phyloP scores from a whole-genome alignment of 2,888 invertebrate genomes.

The Melanargia galathea region DNA sequence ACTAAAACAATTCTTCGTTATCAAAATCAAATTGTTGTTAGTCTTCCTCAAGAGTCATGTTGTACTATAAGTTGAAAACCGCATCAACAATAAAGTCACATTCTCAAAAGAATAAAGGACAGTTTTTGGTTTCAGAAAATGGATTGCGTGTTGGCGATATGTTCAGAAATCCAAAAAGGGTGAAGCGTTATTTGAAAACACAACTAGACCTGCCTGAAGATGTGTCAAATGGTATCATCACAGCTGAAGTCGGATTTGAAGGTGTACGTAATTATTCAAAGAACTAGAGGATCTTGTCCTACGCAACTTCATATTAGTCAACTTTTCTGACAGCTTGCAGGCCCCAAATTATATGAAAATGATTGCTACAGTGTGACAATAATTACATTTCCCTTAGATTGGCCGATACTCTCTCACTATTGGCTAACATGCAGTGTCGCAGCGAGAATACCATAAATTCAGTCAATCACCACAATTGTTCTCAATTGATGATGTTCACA shows the following conservation, averaged over 20 bases:
- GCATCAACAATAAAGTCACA: not conserved
- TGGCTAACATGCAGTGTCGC: no score
- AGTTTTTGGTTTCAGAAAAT: conserved; percentile 62
- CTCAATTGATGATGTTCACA: no score
- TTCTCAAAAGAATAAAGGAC: conserved; percentile 1
- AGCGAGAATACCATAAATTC: no score
- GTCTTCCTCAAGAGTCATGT: not conserved
- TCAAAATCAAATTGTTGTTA: not conserved
- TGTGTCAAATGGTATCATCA: conserved; percentile 68
- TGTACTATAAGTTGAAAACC: not conserved
- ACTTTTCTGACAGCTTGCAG: not conserved
- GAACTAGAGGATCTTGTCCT: not conserved
- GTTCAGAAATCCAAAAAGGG: conserved; percentile 70
- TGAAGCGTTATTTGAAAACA: conserved; percentile 62
- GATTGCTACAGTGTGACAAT: no score
- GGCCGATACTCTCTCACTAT: no score
- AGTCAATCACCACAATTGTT: no score
- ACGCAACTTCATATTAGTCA: not conserved
- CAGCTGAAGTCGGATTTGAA: conserved; percentile 73
- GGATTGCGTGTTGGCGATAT: conserved; percentile 78
- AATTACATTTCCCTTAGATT: no score
- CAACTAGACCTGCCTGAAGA: conserved; percentile 61
- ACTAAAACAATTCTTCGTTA: no score
- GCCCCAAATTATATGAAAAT: no score
- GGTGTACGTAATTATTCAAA: conserved; percentile 68